phyloP scores from a whole-genome alignment of 2,113 vertebrate genomes.

The Callocephalon fimbriatum region DNA sequence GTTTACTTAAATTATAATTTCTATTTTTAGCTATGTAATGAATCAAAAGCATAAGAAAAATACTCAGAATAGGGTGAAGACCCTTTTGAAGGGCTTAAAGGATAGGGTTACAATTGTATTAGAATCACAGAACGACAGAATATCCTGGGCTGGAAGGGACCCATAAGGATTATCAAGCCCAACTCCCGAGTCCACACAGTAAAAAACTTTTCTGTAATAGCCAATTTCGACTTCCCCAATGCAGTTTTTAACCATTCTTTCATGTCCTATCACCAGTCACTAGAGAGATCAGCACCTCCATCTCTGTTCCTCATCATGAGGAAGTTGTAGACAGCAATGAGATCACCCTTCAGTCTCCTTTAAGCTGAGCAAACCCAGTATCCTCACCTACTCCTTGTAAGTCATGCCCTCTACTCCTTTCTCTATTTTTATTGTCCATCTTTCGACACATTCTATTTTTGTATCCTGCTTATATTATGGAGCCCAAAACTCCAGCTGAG shows the following conservation, averaged over 20 bases:
- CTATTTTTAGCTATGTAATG: not conserved
- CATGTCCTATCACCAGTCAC: not conserved
- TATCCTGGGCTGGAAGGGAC: not conserved
- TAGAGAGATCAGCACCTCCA: not conserved
- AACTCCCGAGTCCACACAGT: not conserved
- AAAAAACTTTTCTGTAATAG: not conserved
- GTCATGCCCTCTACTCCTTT: not conserved
- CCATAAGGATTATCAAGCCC: fast-evolving
- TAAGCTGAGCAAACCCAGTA: not conserved
- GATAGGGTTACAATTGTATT: not conserved
- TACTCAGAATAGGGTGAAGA: not conserved
- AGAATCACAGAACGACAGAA: not conserved
- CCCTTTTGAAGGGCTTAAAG: not conserved
- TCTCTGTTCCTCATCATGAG: not conserved
- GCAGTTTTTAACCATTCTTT: not conserved
- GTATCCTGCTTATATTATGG: not conserved
- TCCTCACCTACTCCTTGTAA: not conserved
- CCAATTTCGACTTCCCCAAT: not conserved
- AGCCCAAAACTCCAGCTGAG: not conserved
- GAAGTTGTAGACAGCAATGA: not conserved
- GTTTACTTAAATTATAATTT: not conserved
- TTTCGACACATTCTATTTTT: not conserved
- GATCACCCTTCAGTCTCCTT: not conserved
- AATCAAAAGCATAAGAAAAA: not conserved
- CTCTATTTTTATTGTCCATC: not conserved